phyloP scores from a whole-genome alignment of 2,888 invertebrate genomes.

The Oscheius onirici region DNA sequence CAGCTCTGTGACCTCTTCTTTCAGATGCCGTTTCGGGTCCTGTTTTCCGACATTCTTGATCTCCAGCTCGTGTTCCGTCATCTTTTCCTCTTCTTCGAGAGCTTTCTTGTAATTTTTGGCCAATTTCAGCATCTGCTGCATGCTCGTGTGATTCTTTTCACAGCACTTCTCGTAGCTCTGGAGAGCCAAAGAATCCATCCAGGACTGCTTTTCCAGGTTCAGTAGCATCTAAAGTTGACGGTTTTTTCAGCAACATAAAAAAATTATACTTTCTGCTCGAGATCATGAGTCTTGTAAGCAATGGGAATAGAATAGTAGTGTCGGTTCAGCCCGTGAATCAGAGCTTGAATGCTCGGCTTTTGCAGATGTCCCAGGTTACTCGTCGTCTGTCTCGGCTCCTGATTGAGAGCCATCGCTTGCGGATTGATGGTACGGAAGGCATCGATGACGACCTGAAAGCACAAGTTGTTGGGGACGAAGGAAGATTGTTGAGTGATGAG shows the following conservation, averaged over 20 bases:
- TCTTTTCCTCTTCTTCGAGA: slow-evolving; percentile 97
- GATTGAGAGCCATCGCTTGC: slow-evolving; percentile 97
- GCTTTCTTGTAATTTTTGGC: slow-evolving; percentile 98
- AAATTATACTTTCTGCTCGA: slow-evolving; percentile 85
- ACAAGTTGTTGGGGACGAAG: background rate
- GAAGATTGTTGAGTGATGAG: background rate
- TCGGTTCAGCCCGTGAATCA: slow-evolving; percentile 96
- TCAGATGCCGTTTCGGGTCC: slow-evolving; percentile 98
- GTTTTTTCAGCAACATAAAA: background rate
- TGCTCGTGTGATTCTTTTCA: slow-evolving; percentile 89
- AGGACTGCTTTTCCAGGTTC: slow-evolving; percentile 97
- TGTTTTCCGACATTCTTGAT: slow-evolving; percentile 96
- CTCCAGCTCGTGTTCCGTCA: slow-evolving; percentile 98
- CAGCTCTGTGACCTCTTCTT: slow-evolving; percentile 80
- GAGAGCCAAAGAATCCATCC: slow-evolving; percentile 93
- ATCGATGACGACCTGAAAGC: slow-evolving; percentile 93
- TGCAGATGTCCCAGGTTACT: slow-evolving; percentile 97
- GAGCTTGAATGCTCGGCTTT: slow-evolving; percentile 96
- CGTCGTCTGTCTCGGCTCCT: slow-evolving; percentile 97
- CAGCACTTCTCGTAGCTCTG: slow-evolving; percentile 90
- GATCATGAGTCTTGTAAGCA: slow-evolving; percentile 97
- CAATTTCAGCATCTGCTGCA: slow-evolving; percentile 93
- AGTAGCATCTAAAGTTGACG: slow-evolving; percentile 82
- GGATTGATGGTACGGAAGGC: slow-evolving; percentile 98
- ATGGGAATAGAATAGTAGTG: slow-evolving; percentile 99